Conservation (phyloP, 2,888 invertebrate genomes). For the Mythimna vitellina region DNA sequence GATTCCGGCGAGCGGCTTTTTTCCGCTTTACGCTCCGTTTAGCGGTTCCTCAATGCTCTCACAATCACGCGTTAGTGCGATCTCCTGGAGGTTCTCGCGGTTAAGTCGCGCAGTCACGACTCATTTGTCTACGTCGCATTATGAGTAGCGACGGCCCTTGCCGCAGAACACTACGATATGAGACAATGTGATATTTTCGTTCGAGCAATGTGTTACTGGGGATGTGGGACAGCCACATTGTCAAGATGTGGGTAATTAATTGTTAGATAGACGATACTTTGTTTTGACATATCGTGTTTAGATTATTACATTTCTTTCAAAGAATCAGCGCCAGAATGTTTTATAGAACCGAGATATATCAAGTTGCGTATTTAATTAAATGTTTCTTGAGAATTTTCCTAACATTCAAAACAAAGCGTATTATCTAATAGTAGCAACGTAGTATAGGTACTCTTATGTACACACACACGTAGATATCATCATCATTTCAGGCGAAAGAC, state of each 20-base stretch:
- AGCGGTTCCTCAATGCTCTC: constrained; percentile 82
- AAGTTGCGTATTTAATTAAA: neutral
- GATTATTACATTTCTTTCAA: neutral
- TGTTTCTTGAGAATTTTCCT: neutral
- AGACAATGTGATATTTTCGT: constrained; percentile 70
- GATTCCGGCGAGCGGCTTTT: constrained; percentile 91
- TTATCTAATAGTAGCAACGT: too few relatives aligned
- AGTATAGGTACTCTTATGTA: too few relatives aligned
- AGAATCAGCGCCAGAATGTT: constrained; percentile 7
- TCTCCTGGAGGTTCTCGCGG: constrained; percentile 65
- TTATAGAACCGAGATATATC: neutral
- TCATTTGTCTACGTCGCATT: constrained; percentile 77
- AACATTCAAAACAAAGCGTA: neutral
- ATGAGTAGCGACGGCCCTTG: constrained; percentile 77
- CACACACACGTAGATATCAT: too few relatives aligned
- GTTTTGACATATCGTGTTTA: constrained; percentile 29
- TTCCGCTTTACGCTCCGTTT: constrained; percentile 90
- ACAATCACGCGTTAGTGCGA: constrained; percentile 78
- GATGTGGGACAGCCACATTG: constrained; percentile 67
- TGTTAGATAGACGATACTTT: constrained; percentile 22
- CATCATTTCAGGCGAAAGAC: too few relatives aligned
- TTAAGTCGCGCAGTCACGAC: constrained; percentile 75
- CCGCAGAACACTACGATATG: constrained; percentile 74
- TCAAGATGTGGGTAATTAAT: constrained; percentile 50
- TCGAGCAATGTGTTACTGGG: constrained; percentile 70